Evolutionary conservation across 2,888 invertebrate species (phyloP), one percentile per base, ranked within the genome.

Genomic region (Masnerella sp.): DNA sequence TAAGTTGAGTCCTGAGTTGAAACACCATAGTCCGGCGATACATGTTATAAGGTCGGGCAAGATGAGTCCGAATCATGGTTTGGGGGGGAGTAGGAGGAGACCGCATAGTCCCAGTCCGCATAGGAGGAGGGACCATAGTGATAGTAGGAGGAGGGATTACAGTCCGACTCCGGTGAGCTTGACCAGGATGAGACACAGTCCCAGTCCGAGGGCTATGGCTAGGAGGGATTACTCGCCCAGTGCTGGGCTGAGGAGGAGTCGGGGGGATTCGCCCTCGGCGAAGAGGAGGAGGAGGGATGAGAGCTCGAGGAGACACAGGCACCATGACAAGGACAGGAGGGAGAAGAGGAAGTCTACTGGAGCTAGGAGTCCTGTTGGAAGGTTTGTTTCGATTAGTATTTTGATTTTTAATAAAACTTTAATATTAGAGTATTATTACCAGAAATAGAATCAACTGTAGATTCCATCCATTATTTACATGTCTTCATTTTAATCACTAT

Each of bases 331-430:
- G 54, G 87, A 89, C 17, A 81, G 89, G 34, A 82, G 87, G 45
- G 89, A 89, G 12, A 88, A 89, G 67, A 81, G 89, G 14, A 86
- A 88, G 67, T 83, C 84, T 75, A 88, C 90, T n/a, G 77, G 80
- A 8, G 80, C 80, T 2, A 82, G 84, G 68, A 85, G 85, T 77
- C 86, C 87, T 9, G 72, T 80, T 8, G 75, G 82, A 22, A 85
- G 85, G 85, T 86, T 74, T 9, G 30, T 28, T 28, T 12, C 9
- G 17, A 2, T 34, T 34, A 3, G 4, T 34, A 9, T 22, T 22
- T 22, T 22, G 7, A 22, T n/a, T n/a, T n/a, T n/a, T n/a, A n/a
- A n/a, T n/a, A n/a, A n/a, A n/a, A n/a, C n/a, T n/a, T n/a, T n/a
- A n/a, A n/a, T n/a, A n/a, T n/a, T n/a, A n/a, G n/a, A n/a, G n/a